Evolutionary conservation across 1,140 invertebrate species (phyloP), one percentile per base, ranked within the genome.

Genomic region (Drosophila guanche): DNA sequence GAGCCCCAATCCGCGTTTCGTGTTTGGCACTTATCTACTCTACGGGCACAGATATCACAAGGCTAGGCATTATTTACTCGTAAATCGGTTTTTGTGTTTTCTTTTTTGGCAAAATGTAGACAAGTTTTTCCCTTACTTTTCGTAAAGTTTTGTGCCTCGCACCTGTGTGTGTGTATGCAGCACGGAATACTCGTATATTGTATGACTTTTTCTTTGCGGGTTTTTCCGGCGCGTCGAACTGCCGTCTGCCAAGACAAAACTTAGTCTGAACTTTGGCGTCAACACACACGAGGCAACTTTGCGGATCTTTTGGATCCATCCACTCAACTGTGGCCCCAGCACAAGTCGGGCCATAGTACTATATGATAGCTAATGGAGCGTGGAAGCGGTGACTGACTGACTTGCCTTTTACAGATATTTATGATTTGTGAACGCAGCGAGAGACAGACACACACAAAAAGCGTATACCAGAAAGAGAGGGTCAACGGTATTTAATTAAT

Each of bases 331-430:
- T 45, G 51, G 69, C 60, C 33, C 33, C 54, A 50, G 48, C 66
- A 29, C 46, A 66, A 47, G 59, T 62, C 53, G 59, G 41, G 25
- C 41, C 57, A 55, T 55, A 29, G 22, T 47, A 27, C 58, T 63
- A 56, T 68, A 69, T 68, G 66, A 50, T 71, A 58, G 43, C 81
- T 70, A 86, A 75, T 86, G 77, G 61, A 88, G 74, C 81, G 74
- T 88, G 81, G 27, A 71, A 41, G 75, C 42, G 71, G 47, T 59
- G 43, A 59, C 40, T 27, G 46, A 10, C 57, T 59, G 47, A 58
- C 67, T 68, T 66, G 58, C 81, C 83, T 89, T 88, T 89, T 88
- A 88, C 79, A 88, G 83, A 83, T 89, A 79, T 88, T 88, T 88
- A 88, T 88, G 83, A 88, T 89, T 88, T 89, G 84, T 83, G 84